phyloP scores from a whole-genome alignment of 2,797 vertebrate species.

The Carcharodon carcharias region DNA sequence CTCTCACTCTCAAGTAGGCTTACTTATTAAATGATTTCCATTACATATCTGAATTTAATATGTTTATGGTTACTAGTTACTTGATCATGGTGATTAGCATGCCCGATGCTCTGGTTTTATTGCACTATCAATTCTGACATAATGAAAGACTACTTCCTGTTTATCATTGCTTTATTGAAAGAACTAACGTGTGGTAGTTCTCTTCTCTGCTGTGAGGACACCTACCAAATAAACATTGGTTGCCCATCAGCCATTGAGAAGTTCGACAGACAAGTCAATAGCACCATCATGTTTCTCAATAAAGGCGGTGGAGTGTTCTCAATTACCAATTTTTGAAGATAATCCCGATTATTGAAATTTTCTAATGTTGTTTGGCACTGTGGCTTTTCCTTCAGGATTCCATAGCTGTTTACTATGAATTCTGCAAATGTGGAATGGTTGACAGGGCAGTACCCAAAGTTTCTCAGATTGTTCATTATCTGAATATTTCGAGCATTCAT shows the following conservation, averaged over 20 bases:
- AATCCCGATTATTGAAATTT: not conserved
- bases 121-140: not conserved
- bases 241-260: not conserved
- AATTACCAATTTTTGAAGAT: not conserved
- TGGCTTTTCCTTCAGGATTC: conserved; percentile 20
- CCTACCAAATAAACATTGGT: conserved; percentile 33
- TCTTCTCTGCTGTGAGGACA: not conserved
- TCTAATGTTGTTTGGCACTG: not conserved
- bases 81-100: not conserved
- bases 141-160: not conserved
- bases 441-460: not conserved
- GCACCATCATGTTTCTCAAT: not conserved
- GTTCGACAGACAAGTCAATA: not conserved
- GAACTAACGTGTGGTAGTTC: not conserved
- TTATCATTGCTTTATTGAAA: not conserved
- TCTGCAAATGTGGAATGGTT: conserved; percentile 10
- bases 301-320: not conserved
- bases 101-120: not conserved
- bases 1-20: not conserved
- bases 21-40: not conserved
- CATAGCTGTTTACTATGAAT: conserved; percentile 3
- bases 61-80: not conserved
- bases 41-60: not conserved
- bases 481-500: not conserved
- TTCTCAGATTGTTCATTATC: not conserved